phyloP scores from a whole-genome alignment of 2,797 vertebrate genomes.

The Tinamus major region DNA sequence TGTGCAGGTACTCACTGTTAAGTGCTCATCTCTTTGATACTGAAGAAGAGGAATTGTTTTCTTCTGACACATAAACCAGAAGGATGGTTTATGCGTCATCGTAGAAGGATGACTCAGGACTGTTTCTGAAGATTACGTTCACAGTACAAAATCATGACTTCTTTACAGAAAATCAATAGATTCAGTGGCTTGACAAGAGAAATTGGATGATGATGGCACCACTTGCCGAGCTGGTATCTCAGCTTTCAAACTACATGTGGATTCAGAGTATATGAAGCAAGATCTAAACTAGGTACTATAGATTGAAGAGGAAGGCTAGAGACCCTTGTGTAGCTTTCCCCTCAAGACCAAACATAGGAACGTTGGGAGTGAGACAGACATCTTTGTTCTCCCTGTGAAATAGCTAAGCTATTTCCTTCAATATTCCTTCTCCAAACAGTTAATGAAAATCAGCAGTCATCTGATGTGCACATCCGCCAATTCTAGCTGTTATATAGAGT shows the following conservation, averaged over 20 bases:
- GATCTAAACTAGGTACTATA: background rate
- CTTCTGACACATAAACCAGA: background rate
- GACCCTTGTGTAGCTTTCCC: background rate
- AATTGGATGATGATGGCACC: rapidly evolving
- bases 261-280: background rate
- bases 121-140: background rate
- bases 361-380: background rate
- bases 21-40: background rate
- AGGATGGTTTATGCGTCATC: no score
- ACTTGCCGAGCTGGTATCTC: background rate
- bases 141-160: background rate
- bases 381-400: rapidly evolving
- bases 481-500: background rate
- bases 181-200: background rate
- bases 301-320: rapidly evolving
- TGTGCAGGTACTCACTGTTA: background rate
- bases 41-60: background rate
- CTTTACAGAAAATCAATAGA: background rate
- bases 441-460: background rate
- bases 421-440: background rate
- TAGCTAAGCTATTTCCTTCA: background rate
- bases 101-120: background rate
- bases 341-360: background rate
- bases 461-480: background rate
- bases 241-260: background rate